Evolutionary conservation across 2,797 vertebrate genomes (phyloP).

Genomic region (Decapterus maruadsi): DNA sequence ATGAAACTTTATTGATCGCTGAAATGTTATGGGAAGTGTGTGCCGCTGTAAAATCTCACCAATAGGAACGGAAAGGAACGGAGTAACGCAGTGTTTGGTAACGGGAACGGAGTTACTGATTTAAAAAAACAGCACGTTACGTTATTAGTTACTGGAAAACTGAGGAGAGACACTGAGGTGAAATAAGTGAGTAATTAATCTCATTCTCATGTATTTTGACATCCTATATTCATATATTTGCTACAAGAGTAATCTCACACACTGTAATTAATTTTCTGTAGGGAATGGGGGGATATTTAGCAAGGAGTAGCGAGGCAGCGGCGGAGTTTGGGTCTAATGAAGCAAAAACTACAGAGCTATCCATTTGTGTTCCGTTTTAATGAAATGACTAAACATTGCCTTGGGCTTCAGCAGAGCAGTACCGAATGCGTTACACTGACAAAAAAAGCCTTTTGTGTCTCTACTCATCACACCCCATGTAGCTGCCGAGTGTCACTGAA

Average conservation of each 20-base stretch:
- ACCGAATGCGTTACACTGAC: slow-evolving; percentile 75
- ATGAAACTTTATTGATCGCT: too few relatives aligned
- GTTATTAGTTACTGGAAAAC: too few relatives aligned
- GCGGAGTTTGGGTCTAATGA: slow-evolving; percentile 70
- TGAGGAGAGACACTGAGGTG: neutral
- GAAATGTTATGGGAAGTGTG: too few relatives aligned
- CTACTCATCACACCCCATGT: slow-evolving; percentile 54
- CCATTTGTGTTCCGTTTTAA: slow-evolving; percentile 81
- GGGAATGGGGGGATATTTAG: slow-evolving; percentile 46
- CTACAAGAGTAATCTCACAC: slow-evolving; percentile 32
- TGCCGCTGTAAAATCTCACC: too few relatives aligned
- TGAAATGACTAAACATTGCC: slow-evolving; percentile 83
- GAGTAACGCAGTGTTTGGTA: too few relatives aligned
- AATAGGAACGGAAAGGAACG: too few relatives aligned
- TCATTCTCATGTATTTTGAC: slow-evolving; percentile 46
- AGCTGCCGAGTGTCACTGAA: slow-evolving; percentile 58
- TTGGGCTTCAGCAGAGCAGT: slow-evolving; percentile 71
- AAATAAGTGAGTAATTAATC: slow-evolving; percentile 48
- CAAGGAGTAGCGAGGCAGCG: slow-evolving; percentile 26
- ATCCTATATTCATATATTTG: slow-evolving; percentile 59
- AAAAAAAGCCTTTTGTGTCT: slow-evolving; percentile 64
- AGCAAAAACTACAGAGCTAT: slow-evolving; percentile 72
- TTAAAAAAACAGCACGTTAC: too few relatives aligned
- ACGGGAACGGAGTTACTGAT: too few relatives aligned
- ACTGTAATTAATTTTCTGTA: slow-evolving; percentile 54